Evolutionary conservation across 2,888 invertebrate species (phyloP), one percentile per base, ranked within the genome.

Genomic region (Nymphalis c-album): DNA sequence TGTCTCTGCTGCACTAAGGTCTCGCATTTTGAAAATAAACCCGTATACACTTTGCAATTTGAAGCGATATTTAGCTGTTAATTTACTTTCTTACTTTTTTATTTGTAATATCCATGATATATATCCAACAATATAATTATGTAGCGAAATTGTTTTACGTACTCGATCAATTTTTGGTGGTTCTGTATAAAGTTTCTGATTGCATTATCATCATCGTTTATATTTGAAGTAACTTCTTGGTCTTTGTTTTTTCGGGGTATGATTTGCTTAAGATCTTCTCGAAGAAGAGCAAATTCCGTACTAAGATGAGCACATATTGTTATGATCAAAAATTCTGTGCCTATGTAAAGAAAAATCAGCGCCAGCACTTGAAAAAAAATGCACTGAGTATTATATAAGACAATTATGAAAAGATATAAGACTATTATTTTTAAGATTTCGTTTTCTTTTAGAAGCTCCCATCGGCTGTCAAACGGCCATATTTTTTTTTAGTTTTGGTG

Each of bases 151-250:
- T 16, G 16, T 13, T 13, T 31, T n/a, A 35, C 78, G 78, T 70
- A 88, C 88, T 71, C 71, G 45, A 86, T 80, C 22, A 88, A 71
- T 61, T 75, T 79, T 71, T 87, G 86, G 71, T 89, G 87, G 64
- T 69, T 79, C 47, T 57, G 70, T 45, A 86, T 72, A 40, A 87
- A 63, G 61, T 72, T 64, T 50, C 78, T 69, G n/a, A 85, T 72
- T 8, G 70, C 64, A 18, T 61, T 59, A 16, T 71, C 62, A 17
- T n/a, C 18, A 16, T 58, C 8, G 7, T 18, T 58, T 47, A 7
- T 45, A n/a, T 48, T n/a, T 57, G 16, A 59, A 46, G 65, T 60
- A 6, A 26, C 17, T 17, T 0, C 26, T 46, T 46, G 48, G 7
- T n/a, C 10, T 60, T 18, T 59, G 8, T 68, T 67, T 35, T 71